Base-by-base conservation (phyloP, 2,888 invertebrate species). In the Callosobruchus maculatus region DNA sequence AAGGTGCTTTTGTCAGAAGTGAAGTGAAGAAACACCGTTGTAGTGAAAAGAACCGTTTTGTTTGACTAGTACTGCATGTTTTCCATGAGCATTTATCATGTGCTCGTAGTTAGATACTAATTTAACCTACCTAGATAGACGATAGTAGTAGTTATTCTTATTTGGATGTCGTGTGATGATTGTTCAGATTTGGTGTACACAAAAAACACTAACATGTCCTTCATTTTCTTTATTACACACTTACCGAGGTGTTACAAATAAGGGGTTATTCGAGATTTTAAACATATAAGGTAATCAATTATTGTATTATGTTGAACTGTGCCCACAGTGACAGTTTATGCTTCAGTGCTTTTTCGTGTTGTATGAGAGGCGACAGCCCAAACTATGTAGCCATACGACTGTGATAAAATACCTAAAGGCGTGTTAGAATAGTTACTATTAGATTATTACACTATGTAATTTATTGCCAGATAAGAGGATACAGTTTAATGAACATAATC, bases 341-440 rank as follows among this genome's bases (percentile, higher is more conserved):
- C 78, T 78, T 78, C 70, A 74, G 74, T 76, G 74, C 74, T 77
- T 77, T 69, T 68, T 13, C 49, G 13, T 49, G 13, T 49, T 49
- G 49, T 49, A 49, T 7, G 13, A 49, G 5, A 13, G 49, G 18
- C 49, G 18, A 18, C 1, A 49, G 49, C 13, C 1, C 13, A 1
- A 49, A 13, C 7, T 49, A 49, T 49, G 18, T 49, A 18, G 49
- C 49, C 13, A 18, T 13, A 5, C 13, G 13, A 49, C 49, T 13
- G 18, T 49, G 49, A 13, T 13, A 49, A 13, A 13, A 13, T 49
- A 49, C 13, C 13, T 49, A 5, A 49, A 49, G n/a, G n/a, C n/a
- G n/a, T n/a, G n/a, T n/a, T n/a, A n/a, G n/a, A n/a, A n/a, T n/a
- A n/a, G n/a, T n/a, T n/a, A n/a, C n/a, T n/a, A n/a, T n/a, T n/a